These are phyloP conservation scores for Pangasius sanitwongsei DNA, from an alignment of 2,797 vertebrate species.

Conservation along the genomic window DNA sequence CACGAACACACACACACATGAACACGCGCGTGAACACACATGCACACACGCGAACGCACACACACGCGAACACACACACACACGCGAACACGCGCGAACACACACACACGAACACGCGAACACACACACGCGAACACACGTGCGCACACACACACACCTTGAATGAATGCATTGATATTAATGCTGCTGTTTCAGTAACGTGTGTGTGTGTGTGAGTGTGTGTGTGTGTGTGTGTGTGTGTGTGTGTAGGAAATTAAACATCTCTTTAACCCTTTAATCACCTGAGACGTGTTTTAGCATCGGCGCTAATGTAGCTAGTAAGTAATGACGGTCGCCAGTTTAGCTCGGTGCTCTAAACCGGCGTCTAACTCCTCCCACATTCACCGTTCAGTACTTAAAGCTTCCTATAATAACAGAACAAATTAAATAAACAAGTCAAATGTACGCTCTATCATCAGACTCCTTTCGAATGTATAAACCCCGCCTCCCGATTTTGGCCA, in stretches of 20 bases:
- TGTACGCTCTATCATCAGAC: too few species aligned
- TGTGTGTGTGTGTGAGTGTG: background rate
- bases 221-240: background rate
- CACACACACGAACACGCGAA: background rate
- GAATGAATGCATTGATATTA: background rate
- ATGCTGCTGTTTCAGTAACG: background rate
- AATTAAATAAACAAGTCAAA: background rate
- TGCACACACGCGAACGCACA: too few species aligned
- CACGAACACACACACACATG: too few species aligned
- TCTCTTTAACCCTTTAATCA: background rate
- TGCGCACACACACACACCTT: constrained; percentile 1
- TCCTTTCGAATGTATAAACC: background rate
- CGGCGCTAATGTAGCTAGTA: background rate
- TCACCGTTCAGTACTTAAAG: background rate
- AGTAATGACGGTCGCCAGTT: background rate
- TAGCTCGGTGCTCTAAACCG: too few species aligned
- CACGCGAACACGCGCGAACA: too few species aligned
- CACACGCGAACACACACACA: too few species aligned
- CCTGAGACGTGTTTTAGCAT: background rate
- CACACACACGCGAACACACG: too few species aligned
- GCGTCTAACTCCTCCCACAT: background rate
- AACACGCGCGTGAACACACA: too few species aligned
- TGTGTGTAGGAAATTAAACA: background rate
- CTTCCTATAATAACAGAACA: background rate
- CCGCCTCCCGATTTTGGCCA: background rate